phyloP scores from a whole-genome alignment of 2,797 vertebrate genomes.

The Syngnathus acus region DNA sequence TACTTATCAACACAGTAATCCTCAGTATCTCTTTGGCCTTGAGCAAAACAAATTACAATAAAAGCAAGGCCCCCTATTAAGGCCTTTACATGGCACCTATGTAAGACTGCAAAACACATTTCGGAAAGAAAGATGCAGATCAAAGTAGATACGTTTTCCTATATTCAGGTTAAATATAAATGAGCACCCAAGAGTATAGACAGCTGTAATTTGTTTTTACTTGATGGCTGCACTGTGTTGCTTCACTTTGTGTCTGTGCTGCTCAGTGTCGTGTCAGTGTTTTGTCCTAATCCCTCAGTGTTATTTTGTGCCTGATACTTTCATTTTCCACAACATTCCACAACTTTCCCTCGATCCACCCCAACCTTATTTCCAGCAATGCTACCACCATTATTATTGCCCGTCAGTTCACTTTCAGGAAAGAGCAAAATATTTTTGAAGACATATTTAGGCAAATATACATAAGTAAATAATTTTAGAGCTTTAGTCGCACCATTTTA shows the following conservation, averaged over 20 bases:
- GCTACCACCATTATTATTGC: neutral
- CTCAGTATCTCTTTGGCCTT: constrained; percentile 22
- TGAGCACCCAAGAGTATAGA: neutral
- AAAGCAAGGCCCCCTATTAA: constrained; percentile 24
- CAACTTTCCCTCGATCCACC: constrained; percentile 12
- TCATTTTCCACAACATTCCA: neutral
- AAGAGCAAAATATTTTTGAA: neutral
- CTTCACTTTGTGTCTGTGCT: constrained; percentile 34
- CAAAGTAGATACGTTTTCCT: neutral
- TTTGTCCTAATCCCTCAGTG: constrained; percentile 9
- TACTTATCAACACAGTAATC: constrained; percentile 23
- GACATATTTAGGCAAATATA: neutral
- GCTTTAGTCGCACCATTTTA: neutral
- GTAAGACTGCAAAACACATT: constrained; percentile 7
- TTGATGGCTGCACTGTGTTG: constrained; percentile 25
- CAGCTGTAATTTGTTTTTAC: neutral
- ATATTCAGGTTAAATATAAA: constrained; percentile 3
- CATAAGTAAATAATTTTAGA: neutral
- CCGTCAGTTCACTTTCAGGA: constrained; percentile 39
- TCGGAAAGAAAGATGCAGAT: constrained; percentile 11
- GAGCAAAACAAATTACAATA: constrained; percentile 39
- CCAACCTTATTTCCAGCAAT: neutral
- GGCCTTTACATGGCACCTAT: constrained; percentile 17
- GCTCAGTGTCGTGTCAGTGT: constrained; percentile 19
- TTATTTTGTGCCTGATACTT: neutral